These are phyloP conservation scores for Drosophila azteca DNA, from an alignment of 1,140 invertebrate species.

Conservation along the genomic window DNA sequence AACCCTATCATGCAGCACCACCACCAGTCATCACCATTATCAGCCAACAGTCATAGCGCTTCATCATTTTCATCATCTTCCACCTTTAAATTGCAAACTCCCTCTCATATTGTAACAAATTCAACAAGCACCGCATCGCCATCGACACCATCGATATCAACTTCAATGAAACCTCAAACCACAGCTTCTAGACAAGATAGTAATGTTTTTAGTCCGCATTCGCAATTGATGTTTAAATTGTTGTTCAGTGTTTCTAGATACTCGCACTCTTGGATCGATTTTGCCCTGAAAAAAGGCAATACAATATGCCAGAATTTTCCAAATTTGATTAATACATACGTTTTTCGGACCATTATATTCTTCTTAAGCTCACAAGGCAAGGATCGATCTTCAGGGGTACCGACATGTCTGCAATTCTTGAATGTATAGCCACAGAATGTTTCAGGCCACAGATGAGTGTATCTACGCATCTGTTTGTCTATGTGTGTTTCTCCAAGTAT, in stretches of 20 bases:
- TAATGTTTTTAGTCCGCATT: slow-evolving; percentile 71
- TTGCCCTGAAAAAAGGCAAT: slow-evolving; percentile 21
- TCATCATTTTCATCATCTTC: too few relatives aligned
- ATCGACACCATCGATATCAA: slow-evolving; percentile 19
- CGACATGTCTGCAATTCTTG: background rate
- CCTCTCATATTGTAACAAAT: slow-evolving; percentile 11
- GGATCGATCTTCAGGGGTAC: too few relatives aligned
- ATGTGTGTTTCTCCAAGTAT: slow-evolving; percentile 15
- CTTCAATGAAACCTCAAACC: slow-evolving; percentile 20
- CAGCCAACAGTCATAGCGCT: too few relatives aligned
- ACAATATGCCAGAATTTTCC: too few relatives aligned
- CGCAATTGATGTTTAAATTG: slow-evolving; percentile 57
- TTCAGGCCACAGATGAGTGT: slow-evolving; percentile 1
- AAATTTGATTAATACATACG: too few relatives aligned
- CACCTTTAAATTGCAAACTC: too few relatives aligned
- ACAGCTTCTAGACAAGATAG: slow-evolving; percentile 63
- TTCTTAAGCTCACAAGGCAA: too few relatives aligned
- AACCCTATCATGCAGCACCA: too few relatives aligned
- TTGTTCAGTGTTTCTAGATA: slow-evolving; percentile 53
- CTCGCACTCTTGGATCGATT: slow-evolving; percentile 11
- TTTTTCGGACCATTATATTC: too few relatives aligned
- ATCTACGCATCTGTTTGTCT: slow-evolving; percentile 10
- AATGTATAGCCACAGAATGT: background rate
- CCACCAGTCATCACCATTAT: too few relatives aligned
- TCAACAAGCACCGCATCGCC: slow-evolving; percentile 16